Conservation (phyloP, 2,113 vertebrate species). For the Grammomys dolichurus region DNA sequence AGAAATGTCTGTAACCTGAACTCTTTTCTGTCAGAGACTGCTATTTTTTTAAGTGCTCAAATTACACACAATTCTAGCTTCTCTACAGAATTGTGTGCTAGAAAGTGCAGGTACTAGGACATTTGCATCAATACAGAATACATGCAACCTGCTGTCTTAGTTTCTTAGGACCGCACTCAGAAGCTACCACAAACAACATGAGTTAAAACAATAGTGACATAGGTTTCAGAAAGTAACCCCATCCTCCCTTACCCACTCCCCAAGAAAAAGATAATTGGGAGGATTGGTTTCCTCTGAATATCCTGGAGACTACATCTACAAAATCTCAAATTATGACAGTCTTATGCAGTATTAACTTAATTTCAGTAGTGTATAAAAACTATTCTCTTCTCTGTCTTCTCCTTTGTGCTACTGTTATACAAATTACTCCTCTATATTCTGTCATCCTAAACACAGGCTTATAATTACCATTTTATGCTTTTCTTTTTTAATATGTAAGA, state of each 20-base stretch:
- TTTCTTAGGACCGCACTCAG: neutral
- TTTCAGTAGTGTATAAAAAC: neutral
- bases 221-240: neutral
- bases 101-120: constrained; percentile 10
- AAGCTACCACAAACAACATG: neutral
- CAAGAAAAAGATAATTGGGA: neutral
- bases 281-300: neutral
- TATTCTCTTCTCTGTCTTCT: neutral
- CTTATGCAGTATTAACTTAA: neutral
- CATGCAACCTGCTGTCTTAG: neutral
- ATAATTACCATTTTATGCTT: neutral
- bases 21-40: constrained; percentile 32
- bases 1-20: neutral
- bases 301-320: neutral
- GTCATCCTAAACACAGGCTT: neutral
- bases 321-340: neutral
- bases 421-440: neutral
- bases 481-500: neutral
- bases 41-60: neutral
- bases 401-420: neutral
- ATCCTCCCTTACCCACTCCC: no score
- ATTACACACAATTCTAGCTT: neutral
- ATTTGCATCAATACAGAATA: neutral
- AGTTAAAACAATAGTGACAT: neutral
- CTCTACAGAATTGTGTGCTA: constrained; percentile 12